These are phyloP conservation scores for Polydrusus pterygomalis DNA, from an alignment of 2,888 invertebrate species.

Conservation along the genomic window DNA sequence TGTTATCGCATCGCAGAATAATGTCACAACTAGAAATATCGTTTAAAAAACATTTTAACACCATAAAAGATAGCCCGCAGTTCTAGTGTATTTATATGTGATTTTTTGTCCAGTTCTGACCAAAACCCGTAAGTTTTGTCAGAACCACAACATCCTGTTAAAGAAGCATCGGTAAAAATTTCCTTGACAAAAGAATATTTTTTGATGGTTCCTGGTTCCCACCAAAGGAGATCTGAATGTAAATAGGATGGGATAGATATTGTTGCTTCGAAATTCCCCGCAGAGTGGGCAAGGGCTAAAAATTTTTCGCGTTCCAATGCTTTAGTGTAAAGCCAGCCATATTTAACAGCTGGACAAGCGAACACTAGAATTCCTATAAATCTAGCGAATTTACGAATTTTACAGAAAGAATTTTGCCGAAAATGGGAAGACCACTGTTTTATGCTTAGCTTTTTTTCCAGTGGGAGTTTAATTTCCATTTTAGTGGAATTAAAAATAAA, in stretches of 20 bases:
- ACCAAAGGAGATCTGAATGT: neutral
- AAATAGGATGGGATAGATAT: slow-evolving; percentile 1
- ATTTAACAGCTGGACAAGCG: slow-evolving; percentile 41
- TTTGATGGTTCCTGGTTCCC: slow-evolving; percentile 32
- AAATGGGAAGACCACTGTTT: slow-evolving; percentile 9
- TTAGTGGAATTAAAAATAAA: slow-evolving; percentile 8
- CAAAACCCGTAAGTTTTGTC: slow-evolving; percentile 54
- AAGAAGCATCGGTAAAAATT: slow-evolving; percentile 58
- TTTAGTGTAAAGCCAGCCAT: slow-evolving; percentile 20
- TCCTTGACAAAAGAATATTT: slow-evolving; percentile 15
- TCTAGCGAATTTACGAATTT: slow-evolving; percentile 17
- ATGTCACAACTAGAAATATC: slow-evolving; percentile 49
- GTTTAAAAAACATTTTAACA: slow-evolving; percentile 57
- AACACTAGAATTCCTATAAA: slow-evolving; percentile 34
- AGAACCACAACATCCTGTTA: slow-evolving; percentile 53
- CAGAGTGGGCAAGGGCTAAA: slow-evolving; percentile 4
- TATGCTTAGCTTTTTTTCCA: slow-evolving; percentile 15
- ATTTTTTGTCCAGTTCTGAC: slow-evolving; percentile 42
- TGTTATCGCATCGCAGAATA: slow-evolving; percentile 56
- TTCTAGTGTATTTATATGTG: slow-evolving; percentile 60
- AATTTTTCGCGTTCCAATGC: slow-evolving; percentile 22
- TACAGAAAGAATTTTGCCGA: neutral
- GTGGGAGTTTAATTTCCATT: slow-evolving; percentile 16
- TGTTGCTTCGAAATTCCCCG: slow-evolving; percentile 15
- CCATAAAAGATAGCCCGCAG: slow-evolving; percentile 56